These are phyloP conservation scores for Cephus nigrinus DNA, from an alignment of 2,888 invertebrate genomes.

Conservation along the genomic window DNA sequence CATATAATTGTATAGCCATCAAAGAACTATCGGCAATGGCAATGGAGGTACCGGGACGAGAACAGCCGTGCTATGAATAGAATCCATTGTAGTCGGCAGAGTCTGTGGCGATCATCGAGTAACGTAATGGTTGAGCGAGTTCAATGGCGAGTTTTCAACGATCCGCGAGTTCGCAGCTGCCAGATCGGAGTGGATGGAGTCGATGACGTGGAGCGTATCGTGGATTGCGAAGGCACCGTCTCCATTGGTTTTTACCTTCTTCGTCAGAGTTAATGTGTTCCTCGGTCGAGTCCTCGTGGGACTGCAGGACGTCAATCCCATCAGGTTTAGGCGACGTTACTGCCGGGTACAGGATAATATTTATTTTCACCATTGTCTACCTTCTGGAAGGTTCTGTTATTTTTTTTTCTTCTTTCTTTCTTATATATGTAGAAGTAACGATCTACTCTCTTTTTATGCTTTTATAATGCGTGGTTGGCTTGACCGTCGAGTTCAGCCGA, in stretches of 20 bases:
- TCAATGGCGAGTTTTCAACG: background rate
- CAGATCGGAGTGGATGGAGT: too few species aligned
- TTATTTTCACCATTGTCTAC: too few species aligned
- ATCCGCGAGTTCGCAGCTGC: conserved; percentile 2
- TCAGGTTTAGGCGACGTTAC: too few species aligned
- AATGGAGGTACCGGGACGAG: background rate
- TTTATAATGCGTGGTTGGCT: conserved; percentile 24
- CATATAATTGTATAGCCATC: too few species aligned
- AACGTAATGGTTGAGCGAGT: conserved; percentile 1
- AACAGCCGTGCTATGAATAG: background rate
- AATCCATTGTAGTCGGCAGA: conserved; percentile 1
- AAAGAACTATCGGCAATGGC: too few species aligned
- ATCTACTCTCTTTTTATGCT: conserved; percentile 22
- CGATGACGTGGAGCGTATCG: too few species aligned
- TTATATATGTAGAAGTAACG: conserved; percentile 5
- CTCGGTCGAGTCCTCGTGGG: too few species aligned
- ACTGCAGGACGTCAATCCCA: too few species aligned
- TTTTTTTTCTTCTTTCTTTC: background rate
- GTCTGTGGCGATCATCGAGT: background rate
- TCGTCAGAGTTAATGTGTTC: too few species aligned
- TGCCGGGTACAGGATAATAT: too few species aligned
- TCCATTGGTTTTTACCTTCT: too few species aligned
- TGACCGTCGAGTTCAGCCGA: background rate
- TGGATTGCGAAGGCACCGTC: too few species aligned
- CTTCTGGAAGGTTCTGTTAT: background rate